Percentiles rank a stretch among this genome's conserved stretches.
These are phyloP conservation scores for Anodontia alba DNA, from an alignment of 2,888 invertebrate species.

Conservation along the genomic window DNA sequence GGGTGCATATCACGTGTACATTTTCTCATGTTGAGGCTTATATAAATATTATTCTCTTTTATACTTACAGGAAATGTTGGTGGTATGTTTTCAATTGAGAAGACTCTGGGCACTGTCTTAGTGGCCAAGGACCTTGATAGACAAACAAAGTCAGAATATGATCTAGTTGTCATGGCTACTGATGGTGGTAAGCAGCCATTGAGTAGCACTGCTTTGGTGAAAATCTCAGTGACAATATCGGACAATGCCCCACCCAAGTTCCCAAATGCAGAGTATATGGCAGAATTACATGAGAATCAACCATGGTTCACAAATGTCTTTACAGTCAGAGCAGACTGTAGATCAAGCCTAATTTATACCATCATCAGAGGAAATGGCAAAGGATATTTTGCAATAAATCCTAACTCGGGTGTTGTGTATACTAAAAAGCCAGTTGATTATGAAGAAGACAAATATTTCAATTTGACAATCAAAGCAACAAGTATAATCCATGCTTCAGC, in stretches of 20 bases:
- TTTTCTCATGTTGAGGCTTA: no score
- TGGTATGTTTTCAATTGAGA: conserved; percentile 93
- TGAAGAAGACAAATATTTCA: conserved; percentile 91
- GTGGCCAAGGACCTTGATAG: conserved; percentile 88
- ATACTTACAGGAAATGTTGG: conserved; percentile 91
- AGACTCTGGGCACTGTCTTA: conserved; percentile 89
- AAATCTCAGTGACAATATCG: conserved; percentile 94
- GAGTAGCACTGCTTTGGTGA: conserved; percentile 92
- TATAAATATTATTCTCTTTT: no score
- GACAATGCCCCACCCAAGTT: conserved; percentile 98
- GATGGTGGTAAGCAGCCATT: conserved; percentile 92
- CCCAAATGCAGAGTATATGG: conserved; percentile 74
- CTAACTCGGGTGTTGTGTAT: conserved; percentile 92
- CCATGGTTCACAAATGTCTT: conserved; percentile 72
- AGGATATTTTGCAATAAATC: conserved; percentile 92
- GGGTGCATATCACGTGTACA: no score
- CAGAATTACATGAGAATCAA: conserved; percentile 78
- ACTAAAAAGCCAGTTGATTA: conserved; percentile 91
- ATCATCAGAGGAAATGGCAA: conserved; percentile 93
- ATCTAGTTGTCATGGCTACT: conserved; percentile 94
- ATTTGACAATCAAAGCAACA: conserved; percentile 92
- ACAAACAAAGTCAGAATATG: conserved; percentile 86
- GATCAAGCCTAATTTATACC: conserved; percentile 86
- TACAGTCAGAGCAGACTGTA: conserved; percentile 74
- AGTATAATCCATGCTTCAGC: conserved; percentile 94